phyloP scores from a whole-genome alignment of 2,888 invertebrate genomes.

The Cheilosia grossa region DNA sequence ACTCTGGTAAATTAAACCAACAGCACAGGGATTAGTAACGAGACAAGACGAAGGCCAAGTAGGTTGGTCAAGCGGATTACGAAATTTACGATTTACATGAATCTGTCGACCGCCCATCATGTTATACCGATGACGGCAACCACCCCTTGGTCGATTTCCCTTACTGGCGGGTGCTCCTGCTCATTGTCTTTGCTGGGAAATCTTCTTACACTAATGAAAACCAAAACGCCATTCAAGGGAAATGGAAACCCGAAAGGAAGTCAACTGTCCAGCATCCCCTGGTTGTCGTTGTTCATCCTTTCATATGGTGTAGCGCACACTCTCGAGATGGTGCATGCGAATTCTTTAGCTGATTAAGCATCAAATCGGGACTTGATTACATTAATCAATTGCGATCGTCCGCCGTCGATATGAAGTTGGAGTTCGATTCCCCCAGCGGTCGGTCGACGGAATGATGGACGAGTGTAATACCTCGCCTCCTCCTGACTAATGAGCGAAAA shows the following conservation, averaged over 20 bases:
- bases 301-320: neutral
- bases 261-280: constrained; percentile 36
- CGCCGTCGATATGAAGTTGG: constrained; percentile 51
- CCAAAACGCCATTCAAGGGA: constrained; percentile 18
- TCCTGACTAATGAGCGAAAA: constrained; percentile 72
- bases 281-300: constrained; percentile 5
- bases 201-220: constrained; percentile 59
- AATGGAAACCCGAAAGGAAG: constrained; percentile 24
- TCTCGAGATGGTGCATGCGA: constrained; percentile 23
- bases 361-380: constrained; percentile 76
- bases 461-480: constrained; percentile 56
- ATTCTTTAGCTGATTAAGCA: constrained; percentile 77
- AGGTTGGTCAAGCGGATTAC: constrained; percentile 68
- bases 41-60: constrained; percentile 41
- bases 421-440: constrained; percentile 44
- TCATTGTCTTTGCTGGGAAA: constrained; percentile 23
- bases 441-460: constrained; percentile 52
- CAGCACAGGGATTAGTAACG: constrained; percentile 58
- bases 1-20: constrained; percentile 69
- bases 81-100: constrained; percentile 73
- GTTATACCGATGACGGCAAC: constrained; percentile 37
- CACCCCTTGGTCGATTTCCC: constrained; percentile 19
- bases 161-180: constrained; percentile 22
- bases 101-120: constrained; percentile 63
- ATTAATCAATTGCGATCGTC: constrained; percentile 76